Conservation (phyloP, 2,113 vertebrate genomes). For the Lasiurus borealis region DNA sequence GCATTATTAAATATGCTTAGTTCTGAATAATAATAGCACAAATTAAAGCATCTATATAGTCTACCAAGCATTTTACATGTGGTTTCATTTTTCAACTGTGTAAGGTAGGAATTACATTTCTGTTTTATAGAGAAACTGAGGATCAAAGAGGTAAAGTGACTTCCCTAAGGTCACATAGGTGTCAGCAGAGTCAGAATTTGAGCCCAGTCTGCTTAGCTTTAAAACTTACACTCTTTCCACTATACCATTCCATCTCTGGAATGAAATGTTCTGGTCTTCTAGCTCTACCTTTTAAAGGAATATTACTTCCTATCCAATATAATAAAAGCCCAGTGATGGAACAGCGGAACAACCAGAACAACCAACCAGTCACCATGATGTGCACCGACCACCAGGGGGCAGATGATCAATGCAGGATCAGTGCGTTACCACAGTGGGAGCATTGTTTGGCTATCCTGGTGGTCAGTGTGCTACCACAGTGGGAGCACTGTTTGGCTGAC, state of each 20-base stretch:
- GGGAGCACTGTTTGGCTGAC: too few relatives aligned
- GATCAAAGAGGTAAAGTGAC: neutral
- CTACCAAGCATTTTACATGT: neutral
- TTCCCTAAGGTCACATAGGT: neutral
- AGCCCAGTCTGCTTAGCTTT: neutral
- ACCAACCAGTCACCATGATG: too few relatives aligned
- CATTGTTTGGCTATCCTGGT: too few relatives aligned
- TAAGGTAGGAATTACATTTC: neutral
- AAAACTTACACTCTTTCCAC: neutral
- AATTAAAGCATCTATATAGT: neutral
- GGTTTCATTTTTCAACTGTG: constrained; percentile 41
- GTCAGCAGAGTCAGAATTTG: neutral
- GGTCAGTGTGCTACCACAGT: too few relatives aligned
- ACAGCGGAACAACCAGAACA: too few relatives aligned
- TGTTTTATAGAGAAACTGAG: neutral
- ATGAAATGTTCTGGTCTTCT: neutral
- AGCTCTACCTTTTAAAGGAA: constrained; percentile 20
- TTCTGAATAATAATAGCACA: constrained; percentile 23
- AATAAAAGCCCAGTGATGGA: too few relatives aligned
- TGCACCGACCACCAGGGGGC: too few relatives aligned
- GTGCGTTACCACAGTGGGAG: too few relatives aligned
- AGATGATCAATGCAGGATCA: too few relatives aligned
- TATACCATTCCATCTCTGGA: neutral
- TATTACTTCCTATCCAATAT: neutral
- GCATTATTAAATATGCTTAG: constrained; percentile 16